Evolutionary conservation across 2,797 vertebrate genomes (phyloP).

Genomic region (Triplophysa bombifrons): DNA sequence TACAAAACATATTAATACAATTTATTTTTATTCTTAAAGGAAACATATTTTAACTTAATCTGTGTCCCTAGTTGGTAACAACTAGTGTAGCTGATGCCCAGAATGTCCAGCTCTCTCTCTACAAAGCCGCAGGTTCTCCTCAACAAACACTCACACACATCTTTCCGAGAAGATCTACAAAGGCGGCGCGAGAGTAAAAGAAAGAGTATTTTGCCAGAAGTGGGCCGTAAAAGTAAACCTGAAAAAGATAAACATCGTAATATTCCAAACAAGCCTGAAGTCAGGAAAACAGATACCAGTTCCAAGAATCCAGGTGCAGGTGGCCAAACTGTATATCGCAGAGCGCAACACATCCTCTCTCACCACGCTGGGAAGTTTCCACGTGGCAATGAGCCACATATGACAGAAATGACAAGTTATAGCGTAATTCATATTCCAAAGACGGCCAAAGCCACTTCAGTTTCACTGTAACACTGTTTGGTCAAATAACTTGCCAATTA

Average conservation of each 20-base stretch:
- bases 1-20: neutral
- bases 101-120: neutral
- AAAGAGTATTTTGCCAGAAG: constrained; percentile 6
- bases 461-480: neutral
- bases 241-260: constrained; percentile 42
- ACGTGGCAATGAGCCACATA: neutral
- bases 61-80: neutral
- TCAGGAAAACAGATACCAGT: constrained; percentile 27
- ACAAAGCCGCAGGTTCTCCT: neutral
- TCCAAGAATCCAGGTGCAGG: constrained; percentile 37
- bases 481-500: neutral
- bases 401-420: neutral
- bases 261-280: constrained; percentile 33
- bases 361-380: constrained; percentile 11
- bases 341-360: neutral
- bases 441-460: neutral
- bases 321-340: constrained; percentile 11
- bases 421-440: neutral
- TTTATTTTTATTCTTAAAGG: neutral
- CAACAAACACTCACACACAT: neutral
- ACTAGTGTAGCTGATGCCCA: neutral
- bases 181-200: neutral
- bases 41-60: neutral
- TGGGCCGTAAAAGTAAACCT: constrained; percentile 35
- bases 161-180: constrained; percentile 28